Evolutionary conservation across 2,113 vertebrate genomes (phyloP).

Genomic region (Heterochromis multidens): DNA sequence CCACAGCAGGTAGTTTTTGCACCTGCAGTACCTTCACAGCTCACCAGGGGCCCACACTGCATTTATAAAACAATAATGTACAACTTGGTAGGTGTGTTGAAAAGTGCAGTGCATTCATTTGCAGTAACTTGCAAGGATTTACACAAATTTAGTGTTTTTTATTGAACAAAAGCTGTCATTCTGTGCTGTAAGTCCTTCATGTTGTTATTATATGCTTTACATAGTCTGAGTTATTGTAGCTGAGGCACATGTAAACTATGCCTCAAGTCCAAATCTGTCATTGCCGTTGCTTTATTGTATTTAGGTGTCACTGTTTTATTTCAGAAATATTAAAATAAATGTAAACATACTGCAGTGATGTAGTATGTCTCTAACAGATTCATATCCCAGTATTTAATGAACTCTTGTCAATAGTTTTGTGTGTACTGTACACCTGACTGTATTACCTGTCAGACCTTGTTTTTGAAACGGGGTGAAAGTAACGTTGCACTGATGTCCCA

Average conservation of each 20-base stretch:
- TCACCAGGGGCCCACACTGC: too few relatives aligned
- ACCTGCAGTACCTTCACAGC: too few relatives aligned
- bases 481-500: not conserved
- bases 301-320: not conserved
- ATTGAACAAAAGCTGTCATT: not conserved
- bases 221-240: not conserved
- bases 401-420: not conserved
- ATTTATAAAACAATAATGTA: not conserved
- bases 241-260: not conserved
- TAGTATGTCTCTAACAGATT: too few relatives aligned
- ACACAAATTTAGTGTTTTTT: not conserved
- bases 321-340: not conserved
- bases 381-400: not conserved
- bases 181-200: not conserved
- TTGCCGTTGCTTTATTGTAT: not conserved
- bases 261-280: not conserved
- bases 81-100: not conserved
- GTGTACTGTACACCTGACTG: not conserved
- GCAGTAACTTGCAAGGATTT: not conserved
- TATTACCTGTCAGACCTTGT: slow-evolving; percentile 28
- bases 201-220: not conserved
- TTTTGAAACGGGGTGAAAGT: slow-evolving; percentile 8
- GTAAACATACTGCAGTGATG: not conserved
- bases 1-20: not conserved
- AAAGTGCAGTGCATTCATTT: not conserved